These are phyloP conservation scores for Psephotus haematonotus DNA, from an alignment of 2,113 vertebrate species.

Conservation along the genomic window DNA sequence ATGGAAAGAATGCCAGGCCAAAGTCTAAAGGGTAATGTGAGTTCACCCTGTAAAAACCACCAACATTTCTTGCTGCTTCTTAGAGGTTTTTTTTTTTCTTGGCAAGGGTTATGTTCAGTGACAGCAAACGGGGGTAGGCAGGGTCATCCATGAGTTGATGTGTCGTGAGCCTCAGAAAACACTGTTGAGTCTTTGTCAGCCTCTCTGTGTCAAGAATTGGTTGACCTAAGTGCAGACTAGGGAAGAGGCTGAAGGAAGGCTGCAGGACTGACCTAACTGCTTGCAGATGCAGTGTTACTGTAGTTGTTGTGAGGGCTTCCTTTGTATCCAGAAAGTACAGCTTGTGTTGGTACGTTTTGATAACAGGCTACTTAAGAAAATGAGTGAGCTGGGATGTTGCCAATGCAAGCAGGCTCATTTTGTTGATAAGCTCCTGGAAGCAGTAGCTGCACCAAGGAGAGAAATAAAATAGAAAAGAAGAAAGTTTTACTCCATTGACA, in stretches of 20 bases:
- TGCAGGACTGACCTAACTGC: not conserved
- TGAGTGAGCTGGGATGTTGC: slow-evolving; percentile 8
- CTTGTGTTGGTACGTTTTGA: not conserved
- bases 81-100: not conserved
- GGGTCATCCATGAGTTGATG: not conserved
- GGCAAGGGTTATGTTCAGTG: not conserved
- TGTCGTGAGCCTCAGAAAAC: not conserved
- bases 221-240: not conserved
- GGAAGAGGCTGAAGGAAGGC: not conserved
- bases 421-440: slow-evolving; percentile 30
- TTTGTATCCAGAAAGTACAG: slow-evolving; percentile 30
- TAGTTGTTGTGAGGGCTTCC: not conserved
- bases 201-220: not conserved
- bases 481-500: not conserved
- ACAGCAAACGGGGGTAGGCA: not conserved
- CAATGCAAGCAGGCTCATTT: slow-evolving; percentile 18
- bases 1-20: not conserved
- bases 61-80: not conserved
- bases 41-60: not conserved
- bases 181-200: not conserved
- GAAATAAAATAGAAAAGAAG: not conserved
- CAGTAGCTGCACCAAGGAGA: not conserved
- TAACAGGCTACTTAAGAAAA: not conserved
- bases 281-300: not conserved
- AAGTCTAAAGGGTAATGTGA: not conserved